Evolutionary conservation across 2,113 vertebrate species (phyloP), one percentile per base, ranked within the genome.

Genomic region (Gymnarchus niloticus): DNA sequence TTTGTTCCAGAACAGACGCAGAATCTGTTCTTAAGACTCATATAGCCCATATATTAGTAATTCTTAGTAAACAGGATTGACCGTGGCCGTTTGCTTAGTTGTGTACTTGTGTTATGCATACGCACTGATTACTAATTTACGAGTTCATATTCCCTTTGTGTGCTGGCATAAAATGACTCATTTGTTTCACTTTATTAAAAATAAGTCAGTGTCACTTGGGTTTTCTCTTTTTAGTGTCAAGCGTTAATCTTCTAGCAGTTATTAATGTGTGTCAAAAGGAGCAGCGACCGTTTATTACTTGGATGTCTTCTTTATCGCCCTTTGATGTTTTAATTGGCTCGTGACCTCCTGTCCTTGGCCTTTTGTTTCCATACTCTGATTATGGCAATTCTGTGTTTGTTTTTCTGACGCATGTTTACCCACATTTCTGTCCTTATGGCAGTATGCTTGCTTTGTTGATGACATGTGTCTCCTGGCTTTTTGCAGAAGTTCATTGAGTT

Each of bases 401-500:
- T 41, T 6, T 33, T 69, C 12, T 37, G 12, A 6, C 61, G 19
- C 61, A 37, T 19, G 19, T 41, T 73, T 73, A 37, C 33, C 33
- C 12, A 17, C 7, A 17, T 37, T 73, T 73, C 28, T 6, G 5
- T 73, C 19, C 33, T 69, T 25, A 1, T 19, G 61, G 0, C 19
- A 17, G 33, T 69, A 25, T 17, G 33, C 6, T 1, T 41, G 23
- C 76, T n/a, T 37, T 10, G 44, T 44, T 61, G 19, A 51, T 0
- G 4, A 17, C 49, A 25, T n/a, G 6, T 5, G 51, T 25, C 0
- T 85, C n/a, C 86, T 1, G 51, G 90, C 25, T 84, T 77, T 88
- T 8, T 81, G 56, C 87, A 99, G 98, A 99, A 99, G 90, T 99
- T 99, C 89, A 99, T 99, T 69, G 98, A 99, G 90, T 99, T 99